Evolutionary conservation across 1,140 invertebrate genomes (phyloP).

Genomic region (Laupala kohalensis): DNA sequence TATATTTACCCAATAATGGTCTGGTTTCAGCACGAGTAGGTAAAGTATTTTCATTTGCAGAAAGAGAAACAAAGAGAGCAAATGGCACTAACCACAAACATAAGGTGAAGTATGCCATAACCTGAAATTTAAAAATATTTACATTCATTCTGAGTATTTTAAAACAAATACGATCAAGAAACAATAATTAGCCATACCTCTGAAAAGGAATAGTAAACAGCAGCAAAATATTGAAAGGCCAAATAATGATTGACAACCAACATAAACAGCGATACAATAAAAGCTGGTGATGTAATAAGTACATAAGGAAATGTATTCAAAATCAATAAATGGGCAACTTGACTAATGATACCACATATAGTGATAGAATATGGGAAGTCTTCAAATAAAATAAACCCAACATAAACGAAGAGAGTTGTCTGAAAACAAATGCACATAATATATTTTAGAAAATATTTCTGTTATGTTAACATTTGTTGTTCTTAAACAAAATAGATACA

Average conservation of each 20-base stretch:
- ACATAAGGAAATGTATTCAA: constrained; percentile 70
- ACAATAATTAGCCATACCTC: constrained; percentile 45
- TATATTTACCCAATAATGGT: constrained; percentile 34
- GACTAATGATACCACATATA: constrained; percentile 51
- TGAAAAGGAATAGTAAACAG: constrained; percentile 56
- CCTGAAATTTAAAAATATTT: constrained; percentile 37
- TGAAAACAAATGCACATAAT: no score
- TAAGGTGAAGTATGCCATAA: constrained; percentile 73
- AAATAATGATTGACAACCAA: constrained; percentile 68
- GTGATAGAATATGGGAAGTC: constrained; percentile 55
- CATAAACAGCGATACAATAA: constrained; percentile 50
- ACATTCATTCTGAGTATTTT: not conserved
- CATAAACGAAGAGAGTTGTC: constrained; percentile 50
- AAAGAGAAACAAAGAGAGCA: constrained; percentile 71
- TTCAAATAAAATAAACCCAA: constrained; percentile 65
- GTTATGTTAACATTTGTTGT: no score
- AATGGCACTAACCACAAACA: constrained; percentile 81
- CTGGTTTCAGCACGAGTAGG: constrained; percentile 47
- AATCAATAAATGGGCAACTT: constrained; percentile 53
- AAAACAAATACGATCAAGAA: not conserved
- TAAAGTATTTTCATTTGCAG: constrained; percentile 74
- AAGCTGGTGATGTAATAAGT: constrained; percentile 49
- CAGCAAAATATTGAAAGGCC: constrained; percentile 64
- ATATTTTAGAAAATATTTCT: no score
- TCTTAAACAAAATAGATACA: no score